phyloP scores from a whole-genome alignment of 1,140 invertebrate species.

The Macrosteles quadrilineatus region DNA sequence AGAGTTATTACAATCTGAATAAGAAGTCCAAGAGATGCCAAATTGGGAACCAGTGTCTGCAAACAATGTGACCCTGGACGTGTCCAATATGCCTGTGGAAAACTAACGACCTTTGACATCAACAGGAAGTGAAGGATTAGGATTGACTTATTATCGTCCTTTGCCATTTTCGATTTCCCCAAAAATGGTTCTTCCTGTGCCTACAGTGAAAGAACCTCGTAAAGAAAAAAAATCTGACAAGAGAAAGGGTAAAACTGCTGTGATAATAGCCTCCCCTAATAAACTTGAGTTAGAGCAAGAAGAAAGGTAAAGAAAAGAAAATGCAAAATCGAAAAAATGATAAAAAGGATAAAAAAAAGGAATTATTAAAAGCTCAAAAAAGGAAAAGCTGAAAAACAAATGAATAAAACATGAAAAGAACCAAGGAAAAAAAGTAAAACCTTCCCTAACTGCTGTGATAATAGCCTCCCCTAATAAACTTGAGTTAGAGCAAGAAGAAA shows the following conservation, averaged over 20 bases:
- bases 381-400: neutral
- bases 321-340: neutral
- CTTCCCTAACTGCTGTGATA: neutral
- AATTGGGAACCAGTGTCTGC: neutral
- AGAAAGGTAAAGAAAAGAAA: neutral
- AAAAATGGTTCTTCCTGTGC: neutral
- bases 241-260: slow-evolving; percentile 1
- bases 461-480: neutral
- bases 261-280: neutral
- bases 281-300: neutral
- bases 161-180: neutral
- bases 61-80: neutral
- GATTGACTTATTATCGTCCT: no score
- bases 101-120: no score
- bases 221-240: neutral
- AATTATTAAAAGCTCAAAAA: neutral
- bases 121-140: no score
- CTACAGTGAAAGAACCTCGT: neutral
- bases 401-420: neutral
- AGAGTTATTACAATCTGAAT: neutral
- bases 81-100: neutral
- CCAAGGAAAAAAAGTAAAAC: neutral
- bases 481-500: neutral
- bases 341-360: neutral
- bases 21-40: neutral